Evolutionary conservation across 2,888 invertebrate species (phyloP).

Genomic region (Smittia sp.): DNA sequence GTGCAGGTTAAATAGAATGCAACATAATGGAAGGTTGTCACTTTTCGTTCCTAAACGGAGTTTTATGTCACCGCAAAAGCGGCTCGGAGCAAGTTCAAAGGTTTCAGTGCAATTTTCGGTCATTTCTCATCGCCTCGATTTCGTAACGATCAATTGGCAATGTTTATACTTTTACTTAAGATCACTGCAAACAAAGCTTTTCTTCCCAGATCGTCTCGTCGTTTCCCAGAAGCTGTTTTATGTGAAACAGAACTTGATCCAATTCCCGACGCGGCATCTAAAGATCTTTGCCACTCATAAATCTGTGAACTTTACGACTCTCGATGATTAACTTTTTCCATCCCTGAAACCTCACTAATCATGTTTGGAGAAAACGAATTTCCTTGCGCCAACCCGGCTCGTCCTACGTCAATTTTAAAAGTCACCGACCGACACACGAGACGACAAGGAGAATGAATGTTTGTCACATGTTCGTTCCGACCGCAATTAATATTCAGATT

Average conservation of each 20-base stretch:
- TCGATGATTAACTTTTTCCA: conserved; percentile 33
- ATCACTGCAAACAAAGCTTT: conserved; percentile 6
- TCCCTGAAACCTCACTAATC: conserved; percentile 3
- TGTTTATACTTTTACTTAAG: conserved; percentile 37
- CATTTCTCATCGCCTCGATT: background rate
- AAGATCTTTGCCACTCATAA: conserved; percentile 24
- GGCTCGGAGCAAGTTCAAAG: background rate
- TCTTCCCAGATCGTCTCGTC: background rate
- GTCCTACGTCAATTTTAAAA: background rate
- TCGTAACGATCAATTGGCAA: conserved; percentile 24
- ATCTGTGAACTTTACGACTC: conserved; percentile 26
- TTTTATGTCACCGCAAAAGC: conserved; percentile 4
- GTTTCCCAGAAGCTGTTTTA: background rate
- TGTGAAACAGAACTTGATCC: background rate
- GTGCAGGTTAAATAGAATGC: background rate
- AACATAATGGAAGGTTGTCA: background rate
- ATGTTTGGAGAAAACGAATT: background rate
- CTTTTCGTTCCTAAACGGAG: background rate
- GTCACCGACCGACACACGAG: conserved; percentile 20
- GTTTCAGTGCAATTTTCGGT: conserved; percentile 17
- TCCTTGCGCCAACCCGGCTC: no score
- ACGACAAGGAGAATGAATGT: conserved; percentile 13
- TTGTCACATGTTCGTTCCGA: conserved; percentile 36
- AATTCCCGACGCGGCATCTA: background rate
- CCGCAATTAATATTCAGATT: conserved; percentile 39